Evolutionary conservation across 1,140 invertebrate genomes (phyloP).

Genomic region (Carposina sasakii): DNA sequence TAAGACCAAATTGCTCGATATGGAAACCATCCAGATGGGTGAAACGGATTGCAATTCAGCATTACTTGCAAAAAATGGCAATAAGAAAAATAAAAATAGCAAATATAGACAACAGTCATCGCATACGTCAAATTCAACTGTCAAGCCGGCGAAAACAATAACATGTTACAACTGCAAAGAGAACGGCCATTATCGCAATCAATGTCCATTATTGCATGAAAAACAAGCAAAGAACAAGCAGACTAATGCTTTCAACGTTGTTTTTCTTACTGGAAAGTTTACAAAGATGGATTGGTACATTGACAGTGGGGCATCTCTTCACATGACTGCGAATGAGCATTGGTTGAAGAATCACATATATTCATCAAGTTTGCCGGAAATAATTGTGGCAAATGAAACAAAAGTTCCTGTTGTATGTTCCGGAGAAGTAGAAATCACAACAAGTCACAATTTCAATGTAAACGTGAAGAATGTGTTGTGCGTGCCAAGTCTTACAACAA

Average conservation of each 20-base stretch:
- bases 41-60: slow-evolving; percentile 16
- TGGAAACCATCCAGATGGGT: slow-evolving; percentile 11
- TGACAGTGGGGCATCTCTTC: slow-evolving; percentile 25
- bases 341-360: slow-evolving; percentile 7
- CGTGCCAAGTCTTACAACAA: slow-evolving; percentile 23
- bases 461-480: slow-evolving; percentile 23
- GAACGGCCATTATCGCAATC: slow-evolving; percentile 5
- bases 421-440: slow-evolving; percentile 24
- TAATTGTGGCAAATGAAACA: slow-evolving; percentile 25
- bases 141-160: slow-evolving; percentile 17
- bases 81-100: slow-evolving; percentile 9
- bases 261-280: slow-evolving; percentile 7
- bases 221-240: slow-evolving; percentile 11
- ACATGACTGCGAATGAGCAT: slow-evolving; percentile 19
- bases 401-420: slow-evolving; percentile 26
- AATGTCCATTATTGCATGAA: slow-evolving; percentile 18
- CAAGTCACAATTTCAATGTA: slow-evolving; percentile 16
- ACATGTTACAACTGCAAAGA: slow-evolving; percentile 20
- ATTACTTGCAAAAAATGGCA: slow-evolving; percentile 11
- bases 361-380: slow-evolving; percentile 21
- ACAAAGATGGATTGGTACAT: slow-evolving; percentile 23
- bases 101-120: slow-evolving; percentile 12
- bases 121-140: slow-evolving; percentile 3
- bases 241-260: slow-evolving; percentile 4
- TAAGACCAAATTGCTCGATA: slow-evolving; percentile 41